A percentile compares a stretch with the other conserved stretches of the same genome.
Conservation (phyloP, 2,113 vertebrate species). For the Anolis carolinensis region DNA sequence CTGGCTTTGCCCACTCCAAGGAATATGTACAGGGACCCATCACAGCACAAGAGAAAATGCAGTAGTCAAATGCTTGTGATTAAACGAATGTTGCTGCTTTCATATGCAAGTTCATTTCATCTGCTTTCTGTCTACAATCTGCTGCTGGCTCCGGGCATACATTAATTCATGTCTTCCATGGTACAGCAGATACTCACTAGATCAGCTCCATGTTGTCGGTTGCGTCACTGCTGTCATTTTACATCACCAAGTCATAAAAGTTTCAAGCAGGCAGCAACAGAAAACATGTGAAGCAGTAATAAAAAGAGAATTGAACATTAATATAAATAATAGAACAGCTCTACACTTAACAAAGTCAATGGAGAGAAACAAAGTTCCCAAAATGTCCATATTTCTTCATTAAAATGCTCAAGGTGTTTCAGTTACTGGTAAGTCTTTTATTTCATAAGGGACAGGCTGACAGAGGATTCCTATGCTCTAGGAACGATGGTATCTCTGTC, state of each 20-base stretch:
- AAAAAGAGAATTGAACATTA: not conserved
- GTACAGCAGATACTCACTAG: slow-evolving; percentile 23
- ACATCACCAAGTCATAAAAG: not conserved
- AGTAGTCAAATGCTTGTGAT: slow-evolving; percentile 46
- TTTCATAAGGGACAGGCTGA: no score
- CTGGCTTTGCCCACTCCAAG: slow-evolving; percentile 45
- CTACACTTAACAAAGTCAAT: no score
- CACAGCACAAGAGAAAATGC: slow-evolving; percentile 43
- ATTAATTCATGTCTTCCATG: not conserved
- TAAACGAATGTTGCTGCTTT: slow-evolving; percentile 23
- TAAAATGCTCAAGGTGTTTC: no score
- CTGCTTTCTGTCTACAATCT: slow-evolving; percentile 32
- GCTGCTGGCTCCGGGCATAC: slow-evolving; percentile 7
- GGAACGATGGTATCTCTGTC: no score
- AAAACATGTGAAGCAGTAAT: not conserved
- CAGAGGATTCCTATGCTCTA: no score
- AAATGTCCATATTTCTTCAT: no score
- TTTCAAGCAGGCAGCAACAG: not conserved
- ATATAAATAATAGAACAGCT: not conserved
- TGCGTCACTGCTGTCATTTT: not conserved
- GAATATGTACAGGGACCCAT: slow-evolving; percentile 51
- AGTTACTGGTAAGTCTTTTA: no score
- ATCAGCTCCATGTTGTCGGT: slow-evolving; percentile 26
- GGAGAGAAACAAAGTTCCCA: no score
- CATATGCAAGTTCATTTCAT: slow-evolving; percentile 42